phyloP scores from a whole-genome alignment of 2,113 vertebrate genomes.

The Vulpes ferrilata region DNA sequence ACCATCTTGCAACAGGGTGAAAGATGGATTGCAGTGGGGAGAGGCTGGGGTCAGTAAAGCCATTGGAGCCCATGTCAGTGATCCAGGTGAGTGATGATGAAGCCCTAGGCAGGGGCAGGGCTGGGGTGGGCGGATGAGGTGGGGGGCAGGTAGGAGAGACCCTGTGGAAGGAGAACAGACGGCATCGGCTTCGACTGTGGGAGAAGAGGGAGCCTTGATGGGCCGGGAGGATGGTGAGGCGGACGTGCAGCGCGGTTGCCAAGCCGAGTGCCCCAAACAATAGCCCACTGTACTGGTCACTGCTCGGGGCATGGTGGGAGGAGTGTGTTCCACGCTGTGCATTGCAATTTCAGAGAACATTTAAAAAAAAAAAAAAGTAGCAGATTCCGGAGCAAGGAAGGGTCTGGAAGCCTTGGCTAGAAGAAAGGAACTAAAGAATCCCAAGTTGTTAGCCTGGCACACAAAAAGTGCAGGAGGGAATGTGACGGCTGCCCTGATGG shows the following conservation, averaged over 20 bases:
- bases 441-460: not conserved
- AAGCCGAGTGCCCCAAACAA: not conserved
- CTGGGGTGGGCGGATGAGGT: not conserved
- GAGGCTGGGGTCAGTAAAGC: not conserved
- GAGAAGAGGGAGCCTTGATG: not conserved
- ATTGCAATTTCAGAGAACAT: not conserved
- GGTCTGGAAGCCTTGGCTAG: not conserved
- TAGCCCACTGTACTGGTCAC: not conserved
- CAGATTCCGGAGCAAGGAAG: not conserved
- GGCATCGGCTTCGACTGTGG: not conserved
- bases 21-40: not conserved
- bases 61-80: not conserved
- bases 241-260: rapidly evolving
- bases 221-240: not conserved
- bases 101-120: not conserved
- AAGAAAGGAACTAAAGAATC: not conserved
- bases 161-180: not conserved
- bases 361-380: not conserved
- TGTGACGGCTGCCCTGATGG: not conserved
- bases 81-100: not conserved
- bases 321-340: not conserved
- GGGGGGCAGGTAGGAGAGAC: not conserved
- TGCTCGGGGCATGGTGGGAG: not conserved
- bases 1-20: not conserved
- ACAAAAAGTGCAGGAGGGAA: not conserved